These are phyloP conservation scores for Mus spicilegus DNA, from an alignment of 2,113 vertebrate genomes.

Conservation along the genomic window DNA sequence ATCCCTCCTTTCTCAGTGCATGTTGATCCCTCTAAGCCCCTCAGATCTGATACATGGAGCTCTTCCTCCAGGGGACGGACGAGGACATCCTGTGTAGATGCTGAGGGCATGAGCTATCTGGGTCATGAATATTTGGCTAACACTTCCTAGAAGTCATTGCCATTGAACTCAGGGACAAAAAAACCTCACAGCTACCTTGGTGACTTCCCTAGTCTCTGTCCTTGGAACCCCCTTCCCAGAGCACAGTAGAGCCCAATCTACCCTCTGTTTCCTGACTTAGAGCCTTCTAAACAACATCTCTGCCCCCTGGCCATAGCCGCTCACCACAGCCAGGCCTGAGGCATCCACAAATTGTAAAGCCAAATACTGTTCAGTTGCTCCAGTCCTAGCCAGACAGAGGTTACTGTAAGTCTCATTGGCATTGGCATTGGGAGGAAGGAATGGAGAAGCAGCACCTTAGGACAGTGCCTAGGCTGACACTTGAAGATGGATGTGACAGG, in stretches of 20 bases:
- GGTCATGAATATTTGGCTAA: not conserved
- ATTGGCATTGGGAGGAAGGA: not conserved
- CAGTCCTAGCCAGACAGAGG: conserved; percentile 76
- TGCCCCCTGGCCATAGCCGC: not conserved
- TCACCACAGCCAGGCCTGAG: conserved; percentile 13
- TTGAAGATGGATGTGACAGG: conserved; percentile 73
- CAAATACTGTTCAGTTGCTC: conserved; percentile 74
- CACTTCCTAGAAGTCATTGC: not conserved
- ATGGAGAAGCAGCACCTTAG: conserved; percentile 52
- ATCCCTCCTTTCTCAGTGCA: not conserved
- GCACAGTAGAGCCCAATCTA: no score
- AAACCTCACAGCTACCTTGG: not conserved
- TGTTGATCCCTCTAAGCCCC: not conserved
- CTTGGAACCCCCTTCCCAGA: not conserved
- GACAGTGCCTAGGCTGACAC: conserved; percentile 63
- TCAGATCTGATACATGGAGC: not conserved
- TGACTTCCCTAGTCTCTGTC: not conserved
- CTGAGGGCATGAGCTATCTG: not conserved
- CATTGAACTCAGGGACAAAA: not conserved
- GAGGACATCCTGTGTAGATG: not conserved
- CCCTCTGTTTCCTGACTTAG: not conserved
- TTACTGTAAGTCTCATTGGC: conserved; percentile 59
- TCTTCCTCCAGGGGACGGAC: not conserved
- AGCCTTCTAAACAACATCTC: not conserved
- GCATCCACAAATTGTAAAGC: conserved; percentile 68